Percentiles rank a stretch among this genome's conserved stretches.
Conservation (phyloP, 2,797 vertebrate species). For the Melanogrammus aeglefinus region DNA sequence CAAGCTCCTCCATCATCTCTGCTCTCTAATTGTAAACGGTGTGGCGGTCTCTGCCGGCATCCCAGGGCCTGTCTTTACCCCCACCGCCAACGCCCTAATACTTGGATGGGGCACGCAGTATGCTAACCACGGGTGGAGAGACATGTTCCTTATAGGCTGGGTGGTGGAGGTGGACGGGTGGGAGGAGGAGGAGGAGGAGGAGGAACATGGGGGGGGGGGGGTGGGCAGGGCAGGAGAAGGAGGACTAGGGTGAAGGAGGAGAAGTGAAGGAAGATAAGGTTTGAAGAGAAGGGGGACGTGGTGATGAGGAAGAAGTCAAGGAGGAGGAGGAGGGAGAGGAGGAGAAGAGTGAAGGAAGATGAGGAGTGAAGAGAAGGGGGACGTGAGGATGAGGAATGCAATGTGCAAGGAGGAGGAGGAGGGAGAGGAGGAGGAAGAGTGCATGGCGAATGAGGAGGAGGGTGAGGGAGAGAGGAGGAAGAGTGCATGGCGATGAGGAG, state of each 20-base stretch:
- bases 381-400: conserved; percentile 26
- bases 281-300: too few relatives aligned
- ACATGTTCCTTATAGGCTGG: not conserved
- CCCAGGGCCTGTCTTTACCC: conserved; percentile 57
- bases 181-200: conserved; percentile 45
- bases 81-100: conserved; percentile 55
- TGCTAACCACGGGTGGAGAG: conserved; percentile 49
- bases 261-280: too few relatives aligned
- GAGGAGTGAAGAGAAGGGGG: not conserved
- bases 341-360: too few relatives aligned
- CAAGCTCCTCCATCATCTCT: not conserved
- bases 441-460: too few relatives aligned
- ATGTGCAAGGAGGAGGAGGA: not conserved
- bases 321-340: too few relatives aligned
- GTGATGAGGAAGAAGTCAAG: too few relatives aligned
- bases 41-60: conserved; percentile 24
- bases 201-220: conserved; percentile 15
- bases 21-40: not conserved
- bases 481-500: conserved; percentile 28
- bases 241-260: too few relatives aligned
- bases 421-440: not conserved
- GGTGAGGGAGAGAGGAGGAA: too few relatives aligned
- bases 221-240: not conserved
- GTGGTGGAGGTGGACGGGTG: conserved; percentile 17
- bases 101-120: conserved; percentile 37